A percentile compares a stretch with the other conserved stretches of the same genome.
phyloP scores from a whole-genome alignment of 2,113 vertebrate species.

The Spizaetus ornatus region DNA sequence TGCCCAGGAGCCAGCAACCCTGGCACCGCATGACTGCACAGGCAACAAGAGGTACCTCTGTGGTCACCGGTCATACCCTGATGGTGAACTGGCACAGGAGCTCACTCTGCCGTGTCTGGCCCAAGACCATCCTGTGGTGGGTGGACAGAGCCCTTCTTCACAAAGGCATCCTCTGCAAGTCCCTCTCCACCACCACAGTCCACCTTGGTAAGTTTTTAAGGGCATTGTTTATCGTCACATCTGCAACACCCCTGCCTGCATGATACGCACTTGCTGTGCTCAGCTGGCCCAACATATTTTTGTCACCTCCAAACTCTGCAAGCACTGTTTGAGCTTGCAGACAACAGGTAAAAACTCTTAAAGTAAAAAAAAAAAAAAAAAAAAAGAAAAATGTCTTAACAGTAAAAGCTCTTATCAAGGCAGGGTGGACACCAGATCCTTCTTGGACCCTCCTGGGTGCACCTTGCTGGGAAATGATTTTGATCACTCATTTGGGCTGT shows the following conservation, averaged over 20 bases:
- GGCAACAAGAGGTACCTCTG: background rate
- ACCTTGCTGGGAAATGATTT: background rate
- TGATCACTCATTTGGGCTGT: background rate
- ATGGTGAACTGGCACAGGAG: fast-evolving
- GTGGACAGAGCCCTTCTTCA: background rate
- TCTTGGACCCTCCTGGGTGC: background rate
- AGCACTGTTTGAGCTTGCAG: background rate
- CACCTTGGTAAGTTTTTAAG: background rate
- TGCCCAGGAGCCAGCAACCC: background rate
- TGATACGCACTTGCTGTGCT: fast-evolving
- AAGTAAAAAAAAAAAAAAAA: background rate
- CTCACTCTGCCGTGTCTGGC: background rate
- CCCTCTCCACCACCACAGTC: background rate
- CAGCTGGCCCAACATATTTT: background rate
- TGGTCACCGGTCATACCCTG: background rate
- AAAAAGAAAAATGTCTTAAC: background rate
- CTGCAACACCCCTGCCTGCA: background rate
- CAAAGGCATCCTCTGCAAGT: background rate
- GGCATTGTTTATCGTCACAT: background rate
- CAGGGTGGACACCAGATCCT: background rate
- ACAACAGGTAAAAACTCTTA: background rate
- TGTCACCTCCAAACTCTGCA: background rate
- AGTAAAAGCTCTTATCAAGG: background rate
- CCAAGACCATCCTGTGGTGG: background rate
- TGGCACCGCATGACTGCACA: background rate